These are phyloP conservation scores for Sinonovacula constricta DNA, from an alignment of 1,140 invertebrate genomes.

Conservation along the genomic window DNA sequence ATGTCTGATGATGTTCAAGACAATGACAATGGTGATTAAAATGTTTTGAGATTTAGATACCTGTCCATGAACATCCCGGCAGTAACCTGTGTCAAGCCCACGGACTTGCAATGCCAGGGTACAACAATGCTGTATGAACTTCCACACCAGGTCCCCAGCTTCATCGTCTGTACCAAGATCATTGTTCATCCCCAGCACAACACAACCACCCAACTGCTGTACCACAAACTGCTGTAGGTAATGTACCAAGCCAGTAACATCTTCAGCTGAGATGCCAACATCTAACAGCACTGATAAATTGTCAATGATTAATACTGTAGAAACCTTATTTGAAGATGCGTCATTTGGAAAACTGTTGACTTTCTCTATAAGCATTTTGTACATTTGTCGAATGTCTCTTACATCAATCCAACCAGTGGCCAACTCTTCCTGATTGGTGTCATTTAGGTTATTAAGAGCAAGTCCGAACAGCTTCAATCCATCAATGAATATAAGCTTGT, in stretches of 20 bases:
- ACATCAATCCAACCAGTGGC: slow-evolving; percentile 8
- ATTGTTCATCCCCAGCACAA: slow-evolving; percentile 48
- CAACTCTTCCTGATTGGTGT: too few species aligned
- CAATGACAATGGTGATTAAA: too few species aligned
- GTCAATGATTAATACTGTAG: slow-evolving; percentile 61
- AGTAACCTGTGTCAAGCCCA: slow-evolving; percentile 64
- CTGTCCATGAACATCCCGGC: slow-evolving; percentile 71
- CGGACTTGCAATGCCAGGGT: slow-evolving; percentile 51
- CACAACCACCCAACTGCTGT: slow-evolving; percentile 20
- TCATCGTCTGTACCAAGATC: slow-evolving; percentile 53
- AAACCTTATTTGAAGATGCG: neutral
- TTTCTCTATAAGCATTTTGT: slow-evolving; percentile 5
- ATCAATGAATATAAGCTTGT: slow-evolving; percentile 61
- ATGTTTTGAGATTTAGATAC: too few species aligned
- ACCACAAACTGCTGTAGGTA: slow-evolving; percentile 29
- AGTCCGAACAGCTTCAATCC: slow-evolving; percentile 57
- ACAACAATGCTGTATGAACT: slow-evolving; percentile 48
- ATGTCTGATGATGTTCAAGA: neutral
- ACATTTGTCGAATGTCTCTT: neutral
- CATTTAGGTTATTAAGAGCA: slow-evolving; percentile 7
- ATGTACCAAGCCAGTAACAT: slow-evolving; percentile 52
- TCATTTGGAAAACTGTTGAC: neutral
- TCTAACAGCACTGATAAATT: slow-evolving; percentile 59
- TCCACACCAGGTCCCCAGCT: slow-evolving; percentile 44
- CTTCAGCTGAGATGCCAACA: slow-evolving; percentile 46